Base-by-base conservation (phyloP, 2,888 invertebrate genomes). In the Ormyrus thymus region DNA sequence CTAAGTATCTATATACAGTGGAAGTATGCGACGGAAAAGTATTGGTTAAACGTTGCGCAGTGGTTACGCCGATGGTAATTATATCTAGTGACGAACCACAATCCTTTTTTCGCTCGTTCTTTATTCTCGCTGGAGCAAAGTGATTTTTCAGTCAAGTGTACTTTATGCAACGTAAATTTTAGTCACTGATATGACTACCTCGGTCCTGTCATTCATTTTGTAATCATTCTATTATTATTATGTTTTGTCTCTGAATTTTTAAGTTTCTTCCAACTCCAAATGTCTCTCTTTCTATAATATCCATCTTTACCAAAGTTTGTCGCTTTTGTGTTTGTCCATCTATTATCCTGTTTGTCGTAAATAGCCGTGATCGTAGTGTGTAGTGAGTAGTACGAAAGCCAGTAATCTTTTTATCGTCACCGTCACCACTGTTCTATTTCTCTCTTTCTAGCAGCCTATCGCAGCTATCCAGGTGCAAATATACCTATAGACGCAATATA, bases 401-500 rank as follows among this genome's bases (percentile, higher is more conserved):
- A 87, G 82, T 88, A 86, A 87, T 88, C 86, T 88, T 88, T 86
- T 88, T 86, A 87, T 88, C 87, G 87, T 87, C 88, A 89, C 88
- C 87, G 86, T 86, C 88, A 89, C 89, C 88, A 89, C 90, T 89
- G 87, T 89, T 89, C 89, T 89, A 88, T 89, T 86, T 89, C 89
- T 89, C 87, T 89, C 88, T 90, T 90, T 90, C 89, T 90, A 89
- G 89, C 89, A 89, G 89, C 90, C 90, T 89, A 88, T 90, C 90
- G 90, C 90, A 90, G 89, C 89, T 89, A 88, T 86, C 89, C 90
- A 89, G 89, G 89, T 90, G 89, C 89, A 89, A 89, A 87, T 86
- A 86, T 87, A 87, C 83, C 85, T 87, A 87, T 86, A 86, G 85
- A 86, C 85, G 84, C 88, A 86, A 84, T 74, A 76, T 86, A 89